Evolutionary conservation across 2,888 invertebrate species (phyloP).

Genomic region (Brachyptera putata): DNA sequence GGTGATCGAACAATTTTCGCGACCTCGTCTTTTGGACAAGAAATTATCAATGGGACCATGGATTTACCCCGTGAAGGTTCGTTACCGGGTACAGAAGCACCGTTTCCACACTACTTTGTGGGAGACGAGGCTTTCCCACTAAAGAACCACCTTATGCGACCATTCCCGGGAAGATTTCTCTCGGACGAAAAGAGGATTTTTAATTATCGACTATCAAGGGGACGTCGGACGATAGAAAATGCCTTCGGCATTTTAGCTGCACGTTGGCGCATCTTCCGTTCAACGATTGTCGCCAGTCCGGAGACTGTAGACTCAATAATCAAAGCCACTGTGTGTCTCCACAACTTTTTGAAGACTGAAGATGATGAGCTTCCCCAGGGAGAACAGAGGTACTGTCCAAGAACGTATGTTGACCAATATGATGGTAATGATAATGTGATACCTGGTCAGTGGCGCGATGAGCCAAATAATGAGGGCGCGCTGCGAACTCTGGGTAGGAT

Average conservation of each 20-base stretch:
- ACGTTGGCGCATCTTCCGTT: slow-evolving; percentile 31
- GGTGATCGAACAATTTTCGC: no score
- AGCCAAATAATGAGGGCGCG: background rate
- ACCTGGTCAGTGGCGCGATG: slow-evolving; percentile 10
- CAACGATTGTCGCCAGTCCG: slow-evolving; percentile 24
- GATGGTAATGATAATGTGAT: background rate
- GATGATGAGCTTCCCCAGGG: background rate
- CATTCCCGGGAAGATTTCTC: no score
- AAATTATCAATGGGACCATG: no score
- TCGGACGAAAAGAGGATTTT: no score
- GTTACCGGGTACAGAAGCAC: no score
- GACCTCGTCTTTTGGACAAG: no score
- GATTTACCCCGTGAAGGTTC: no score
- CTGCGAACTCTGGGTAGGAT: background rate
- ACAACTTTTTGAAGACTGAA: slow-evolving; percentile 22
- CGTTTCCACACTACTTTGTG: no score
- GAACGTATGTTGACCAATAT: slow-evolving; percentile 9
- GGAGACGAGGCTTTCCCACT: no score
- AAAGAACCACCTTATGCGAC: no score
- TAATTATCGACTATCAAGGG: slow-evolving; percentile 34
- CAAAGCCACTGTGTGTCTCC: slow-evolving; percentile 20
- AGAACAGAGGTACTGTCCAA: slow-evolving; percentile 14
- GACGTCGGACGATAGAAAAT: no score
- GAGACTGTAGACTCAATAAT: slow-evolving; percentile 22
- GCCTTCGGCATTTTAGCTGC: slow-evolving; percentile 33